phyloP scores from a whole-genome alignment of 2,113 vertebrate genomes.

The Halcyon malimbica region DNA sequence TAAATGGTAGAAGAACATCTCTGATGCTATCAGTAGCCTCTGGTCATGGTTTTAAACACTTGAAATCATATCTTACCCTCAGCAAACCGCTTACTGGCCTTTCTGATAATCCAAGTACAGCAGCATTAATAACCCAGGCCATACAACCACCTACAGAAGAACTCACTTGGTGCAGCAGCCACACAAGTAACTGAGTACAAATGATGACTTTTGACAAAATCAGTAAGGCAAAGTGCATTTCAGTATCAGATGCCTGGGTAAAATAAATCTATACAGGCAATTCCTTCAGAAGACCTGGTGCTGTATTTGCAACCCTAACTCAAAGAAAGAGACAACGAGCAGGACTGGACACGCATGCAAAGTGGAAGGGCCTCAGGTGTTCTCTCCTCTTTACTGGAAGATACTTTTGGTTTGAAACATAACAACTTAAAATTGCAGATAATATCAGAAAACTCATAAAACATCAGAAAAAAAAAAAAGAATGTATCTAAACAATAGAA shows the following conservation, averaged over 20 bases:
- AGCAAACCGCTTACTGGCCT: not conserved
- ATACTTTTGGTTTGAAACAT: not conserved
- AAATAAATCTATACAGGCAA: accelerated
- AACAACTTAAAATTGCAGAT: no score
- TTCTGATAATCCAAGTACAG: not conserved
- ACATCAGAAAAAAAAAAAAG: not conserved
- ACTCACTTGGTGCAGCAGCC: not conserved
- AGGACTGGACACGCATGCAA: not conserved
- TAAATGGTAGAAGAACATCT: not conserved
- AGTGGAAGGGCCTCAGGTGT: not conserved
- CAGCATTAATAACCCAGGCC: not conserved
- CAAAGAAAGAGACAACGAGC: not conserved
- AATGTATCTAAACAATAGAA: accelerated
- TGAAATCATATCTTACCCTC: not conserved
- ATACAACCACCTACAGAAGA: not conserved
- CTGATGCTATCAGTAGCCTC: not conserved
- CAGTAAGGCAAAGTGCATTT: not conserved
- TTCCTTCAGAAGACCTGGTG: not conserved
- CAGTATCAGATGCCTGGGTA: not conserved
- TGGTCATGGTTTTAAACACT: not conserved
- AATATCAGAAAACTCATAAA: not conserved
- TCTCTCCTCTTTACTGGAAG: not conserved
- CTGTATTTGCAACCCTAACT: not conserved
- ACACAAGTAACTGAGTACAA: not conserved
- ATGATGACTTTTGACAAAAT: accelerated